phyloP scores from a whole-genome alignment of 2,888 invertebrate species.

The Congeria kusceri region DNA sequence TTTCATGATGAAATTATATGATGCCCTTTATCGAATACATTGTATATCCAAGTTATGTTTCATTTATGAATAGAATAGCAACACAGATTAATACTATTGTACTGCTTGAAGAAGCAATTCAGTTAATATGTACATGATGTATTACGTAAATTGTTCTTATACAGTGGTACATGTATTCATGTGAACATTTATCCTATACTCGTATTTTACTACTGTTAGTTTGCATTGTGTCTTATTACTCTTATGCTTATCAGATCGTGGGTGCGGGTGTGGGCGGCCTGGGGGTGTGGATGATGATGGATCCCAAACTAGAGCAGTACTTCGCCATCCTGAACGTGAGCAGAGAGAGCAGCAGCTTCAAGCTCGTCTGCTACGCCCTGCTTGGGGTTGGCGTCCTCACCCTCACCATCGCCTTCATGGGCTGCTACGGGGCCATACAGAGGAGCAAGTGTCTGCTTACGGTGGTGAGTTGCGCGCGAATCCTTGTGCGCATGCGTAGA shows the following conservation, averaged over 20 bases:
- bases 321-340: conserved; percentile 52
- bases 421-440: conserved; percentile 53
- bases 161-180: no score
- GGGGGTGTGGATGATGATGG: conserved; percentile 60
- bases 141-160: no score
- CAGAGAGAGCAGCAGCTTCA: conserved; percentile 36
- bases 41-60: no score
- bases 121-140: no score
- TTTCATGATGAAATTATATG: no score
- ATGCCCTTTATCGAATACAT: no score
- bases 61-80: no score
- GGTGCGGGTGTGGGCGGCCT: conserved; percentile 38
- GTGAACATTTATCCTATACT: no score
- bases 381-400: conserved; percentile 37
- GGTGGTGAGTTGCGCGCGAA: conserved; percentile 20
- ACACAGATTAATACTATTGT: no score
- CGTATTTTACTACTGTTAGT: no score
- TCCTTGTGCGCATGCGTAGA: neutral
- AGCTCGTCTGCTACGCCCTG: conserved; percentile 50
- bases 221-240: no score
- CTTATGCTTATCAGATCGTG: conserved; percentile 20
- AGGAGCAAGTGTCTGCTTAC: conserved; percentile 50
- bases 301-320: conserved; percentile 58
- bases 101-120: no score
- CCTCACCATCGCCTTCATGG: conserved; percentile 36